Conservation (phyloP, 2,113 vertebrate genomes). For the Collichthys lucidus region DNA sequence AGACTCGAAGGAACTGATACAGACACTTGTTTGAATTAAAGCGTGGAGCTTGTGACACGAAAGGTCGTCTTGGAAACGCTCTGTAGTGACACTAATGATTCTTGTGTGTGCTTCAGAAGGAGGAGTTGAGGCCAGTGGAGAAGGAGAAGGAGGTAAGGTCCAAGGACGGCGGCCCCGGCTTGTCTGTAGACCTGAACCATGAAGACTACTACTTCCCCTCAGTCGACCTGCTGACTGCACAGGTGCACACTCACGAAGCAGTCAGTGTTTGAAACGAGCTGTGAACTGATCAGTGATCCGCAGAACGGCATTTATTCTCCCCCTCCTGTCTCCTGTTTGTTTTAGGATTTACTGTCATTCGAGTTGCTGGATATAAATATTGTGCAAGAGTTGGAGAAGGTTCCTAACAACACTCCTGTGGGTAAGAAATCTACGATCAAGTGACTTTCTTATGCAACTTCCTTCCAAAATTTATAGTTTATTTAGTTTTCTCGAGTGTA, state of each 20-base stretch:
- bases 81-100: slow-evolving; percentile 13
- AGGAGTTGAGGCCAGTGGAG: slow-evolving; percentile 63
- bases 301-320: neutral
- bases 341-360: slow-evolving; percentile 94
- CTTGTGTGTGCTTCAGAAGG: slow-evolving; percentile 70
- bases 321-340: neutral
- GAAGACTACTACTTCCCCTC: slow-evolving; percentile 94
- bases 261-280: neutral
- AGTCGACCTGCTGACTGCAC: slow-evolving; percentile 95
- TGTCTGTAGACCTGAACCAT: slow-evolving; percentile 76
- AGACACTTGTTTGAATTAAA: neutral
- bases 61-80: neutral
- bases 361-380: slow-evolving; percentile 98
- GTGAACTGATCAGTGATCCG: no score
- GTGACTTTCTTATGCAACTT: neutral
- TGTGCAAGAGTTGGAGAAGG: slow-evolving; percentile 95
- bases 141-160: slow-evolving; percentile 61
- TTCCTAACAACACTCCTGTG: slow-evolving; percentile 94
- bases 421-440: slow-evolving; percentile 83
- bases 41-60: neutral
- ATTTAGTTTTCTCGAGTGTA: neutral
- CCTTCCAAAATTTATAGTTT: neutral
- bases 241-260: slow-evolving; percentile 82
- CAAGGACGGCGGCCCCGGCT: slow-evolving; percentile 37
- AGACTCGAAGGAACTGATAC: neutral